Conservation (phyloP, 2,113 vertebrate genomes). For the Microtus richardsoni region DNA sequence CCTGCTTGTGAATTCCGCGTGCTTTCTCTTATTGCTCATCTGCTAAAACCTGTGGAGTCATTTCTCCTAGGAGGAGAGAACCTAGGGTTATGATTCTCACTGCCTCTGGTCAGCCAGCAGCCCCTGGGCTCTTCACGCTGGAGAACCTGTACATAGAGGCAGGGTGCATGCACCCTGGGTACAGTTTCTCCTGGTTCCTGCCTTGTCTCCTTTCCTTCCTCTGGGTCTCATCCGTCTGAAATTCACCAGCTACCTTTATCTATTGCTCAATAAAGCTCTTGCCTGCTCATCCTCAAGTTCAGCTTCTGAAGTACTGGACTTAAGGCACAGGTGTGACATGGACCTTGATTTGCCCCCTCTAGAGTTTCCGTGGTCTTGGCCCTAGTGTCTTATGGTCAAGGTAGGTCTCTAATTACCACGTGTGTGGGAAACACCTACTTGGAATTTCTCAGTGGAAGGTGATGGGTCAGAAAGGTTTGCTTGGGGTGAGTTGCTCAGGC, state of each 20-base stretch:
- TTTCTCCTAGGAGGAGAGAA: neutral
- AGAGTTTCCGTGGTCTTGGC: neutral
- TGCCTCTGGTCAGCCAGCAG: neutral
- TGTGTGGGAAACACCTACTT: neutral
- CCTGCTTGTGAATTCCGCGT: neutral
- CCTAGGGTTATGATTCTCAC: neutral
- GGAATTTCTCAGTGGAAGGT: neutral
- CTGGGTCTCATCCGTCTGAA: neutral
- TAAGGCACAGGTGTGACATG: neutral
- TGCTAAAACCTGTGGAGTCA: too few relatives aligned
- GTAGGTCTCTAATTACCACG: neutral
- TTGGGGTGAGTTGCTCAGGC: neutral
- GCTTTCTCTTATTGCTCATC: too few relatives aligned
- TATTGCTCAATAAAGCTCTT: neutral
- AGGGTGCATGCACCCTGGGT: neutral
- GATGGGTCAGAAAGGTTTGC: neutral
- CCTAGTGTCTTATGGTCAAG: fast-evolving
- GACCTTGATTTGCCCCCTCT: neutral
- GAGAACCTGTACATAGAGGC: fast-evolving
- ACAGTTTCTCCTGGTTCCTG: neutral
- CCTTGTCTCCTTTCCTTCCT: neutral
- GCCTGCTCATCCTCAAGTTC: neutral
- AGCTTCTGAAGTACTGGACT: neutral
- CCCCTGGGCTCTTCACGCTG: too few relatives aligned
- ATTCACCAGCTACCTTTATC: neutral